Evolutionary conservation across 2,888 invertebrate species (phyloP).

Genomic region (Charanyca ferruginea): DNA sequence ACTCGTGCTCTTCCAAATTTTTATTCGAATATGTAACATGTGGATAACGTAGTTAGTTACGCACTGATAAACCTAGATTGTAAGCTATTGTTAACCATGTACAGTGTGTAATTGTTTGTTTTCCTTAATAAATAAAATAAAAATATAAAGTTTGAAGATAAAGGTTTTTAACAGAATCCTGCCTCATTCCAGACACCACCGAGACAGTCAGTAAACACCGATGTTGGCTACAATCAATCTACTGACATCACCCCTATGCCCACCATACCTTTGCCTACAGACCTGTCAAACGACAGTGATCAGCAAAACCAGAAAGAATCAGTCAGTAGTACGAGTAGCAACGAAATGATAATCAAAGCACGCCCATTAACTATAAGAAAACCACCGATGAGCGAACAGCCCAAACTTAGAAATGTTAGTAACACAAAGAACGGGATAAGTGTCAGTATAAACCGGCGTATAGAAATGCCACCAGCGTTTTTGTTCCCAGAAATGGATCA

Average conservation of each 20-base stretch:
- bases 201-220: conserved; percentile 87
- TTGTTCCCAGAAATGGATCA: conserved; percentile 95
- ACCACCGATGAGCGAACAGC: conserved; percentile 95
- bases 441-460: conserved; percentile 93
- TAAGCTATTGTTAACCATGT: too few relatives aligned
- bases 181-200: conserved; percentile 86
- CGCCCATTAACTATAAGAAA: conserved; percentile 96
- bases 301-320: conserved; percentile 85
- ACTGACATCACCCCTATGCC: conserved; percentile 77
- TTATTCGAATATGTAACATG: too few relatives aligned
- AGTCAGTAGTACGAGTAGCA: conserved; percentile 80
- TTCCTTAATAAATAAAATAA: too few relatives aligned
- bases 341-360: conserved; percentile 93
- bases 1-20: too few relatives aligned
- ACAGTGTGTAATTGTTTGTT: too few relatives aligned
- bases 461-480: conserved; percentile 96
- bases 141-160: background rate
- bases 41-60: too few relatives aligned
- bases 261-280: conserved; percentile 79
- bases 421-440: conserved; percentile 91
- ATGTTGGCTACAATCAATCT: conserved; percentile 78
- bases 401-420: conserved; percentile 93
- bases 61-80: too few relatives aligned
- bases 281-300: conserved; percentile 81
- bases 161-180: background rate